Evolutionary conservation across 1,140 invertebrate species (phyloP).

Genomic region (Nephila pilipes): DNA sequence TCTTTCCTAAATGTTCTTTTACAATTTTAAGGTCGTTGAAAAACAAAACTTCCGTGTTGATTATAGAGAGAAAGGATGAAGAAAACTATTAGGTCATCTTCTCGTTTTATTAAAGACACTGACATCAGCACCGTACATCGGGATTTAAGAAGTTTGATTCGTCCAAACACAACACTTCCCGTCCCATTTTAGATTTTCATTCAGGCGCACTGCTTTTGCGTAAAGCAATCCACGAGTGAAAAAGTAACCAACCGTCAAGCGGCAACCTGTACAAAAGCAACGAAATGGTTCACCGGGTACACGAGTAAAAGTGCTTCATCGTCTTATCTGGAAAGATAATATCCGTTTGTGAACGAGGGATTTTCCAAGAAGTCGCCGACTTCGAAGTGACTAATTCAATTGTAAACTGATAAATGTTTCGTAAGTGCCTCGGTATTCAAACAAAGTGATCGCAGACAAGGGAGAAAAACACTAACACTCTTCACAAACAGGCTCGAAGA

Average conservation of each 20-base stretch:
- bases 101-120: too few species aligned
- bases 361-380: conserved; percentile 25
- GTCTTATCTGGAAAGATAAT: conserved; percentile 13
- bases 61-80: too few species aligned
- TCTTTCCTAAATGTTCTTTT: too few species aligned
- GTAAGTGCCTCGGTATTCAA: neutral
- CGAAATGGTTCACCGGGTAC: neutral
- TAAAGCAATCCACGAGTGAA: neutral
- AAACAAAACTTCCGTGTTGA: too few species aligned
- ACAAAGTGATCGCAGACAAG: neutral
- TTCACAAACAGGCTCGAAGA: neutral
- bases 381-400: neutral
- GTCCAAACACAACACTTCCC: too few species aligned
- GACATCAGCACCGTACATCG: too few species aligned
- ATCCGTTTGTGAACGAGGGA: neutral
- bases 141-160: neutral
- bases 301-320: neutral
- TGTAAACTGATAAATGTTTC: conserved; percentile 7
- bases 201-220: neutral
- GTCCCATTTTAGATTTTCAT: neutral
- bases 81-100: too few species aligned
- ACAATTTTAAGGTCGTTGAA: too few species aligned
- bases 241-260: neutral
- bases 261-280: neutral
- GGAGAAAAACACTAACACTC: neutral